phyloP scores from a whole-genome alignment of 2,888 invertebrate genomes.

The Catocala sponsa region DNA sequence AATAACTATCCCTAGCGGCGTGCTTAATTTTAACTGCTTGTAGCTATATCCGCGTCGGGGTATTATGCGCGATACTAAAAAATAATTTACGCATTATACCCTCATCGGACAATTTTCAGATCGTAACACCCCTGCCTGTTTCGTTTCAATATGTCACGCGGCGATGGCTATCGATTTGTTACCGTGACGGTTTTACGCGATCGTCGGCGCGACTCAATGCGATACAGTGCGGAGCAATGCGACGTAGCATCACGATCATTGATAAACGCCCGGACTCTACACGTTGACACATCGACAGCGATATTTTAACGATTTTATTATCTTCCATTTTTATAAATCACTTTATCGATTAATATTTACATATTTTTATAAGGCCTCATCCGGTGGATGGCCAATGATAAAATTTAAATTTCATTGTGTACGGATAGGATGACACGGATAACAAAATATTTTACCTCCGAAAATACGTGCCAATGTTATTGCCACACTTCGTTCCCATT shows the following conservation, averaged over 20 bases:
- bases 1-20: conserved; percentile 5
- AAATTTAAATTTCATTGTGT: conserved; percentile 38
- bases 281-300: conserved; percentile 45
- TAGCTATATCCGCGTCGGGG: not conserved
- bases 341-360: conserved; percentile 46
- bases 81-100: not conserved
- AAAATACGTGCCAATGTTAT: conserved; percentile 19
- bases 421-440: conserved; percentile 25
- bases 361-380: conserved; percentile 34
- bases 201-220: conserved; percentile 17
- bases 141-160: conserved; percentile 6
- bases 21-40: conserved; percentile 3
- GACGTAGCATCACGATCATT: conserved; percentile 31
- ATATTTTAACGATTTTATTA: conserved; percentile 42
- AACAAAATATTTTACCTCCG: conserved; percentile 12
- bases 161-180: conserved; percentile 45
- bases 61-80: conserved; percentile 1
- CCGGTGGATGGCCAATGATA: conserved; percentile 22
- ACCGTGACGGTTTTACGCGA: conserved; percentile 40
- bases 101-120: not conserved
- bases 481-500: conserved; percentile 14
- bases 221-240: not conserved
- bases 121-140: conserved; percentile 28
- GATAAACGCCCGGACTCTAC: conserved; percentile 35
- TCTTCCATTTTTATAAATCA: conserved; percentile 45